Conservation (phyloP, 2,888 invertebrate genomes). For the Mythimna loreyi region DNA sequence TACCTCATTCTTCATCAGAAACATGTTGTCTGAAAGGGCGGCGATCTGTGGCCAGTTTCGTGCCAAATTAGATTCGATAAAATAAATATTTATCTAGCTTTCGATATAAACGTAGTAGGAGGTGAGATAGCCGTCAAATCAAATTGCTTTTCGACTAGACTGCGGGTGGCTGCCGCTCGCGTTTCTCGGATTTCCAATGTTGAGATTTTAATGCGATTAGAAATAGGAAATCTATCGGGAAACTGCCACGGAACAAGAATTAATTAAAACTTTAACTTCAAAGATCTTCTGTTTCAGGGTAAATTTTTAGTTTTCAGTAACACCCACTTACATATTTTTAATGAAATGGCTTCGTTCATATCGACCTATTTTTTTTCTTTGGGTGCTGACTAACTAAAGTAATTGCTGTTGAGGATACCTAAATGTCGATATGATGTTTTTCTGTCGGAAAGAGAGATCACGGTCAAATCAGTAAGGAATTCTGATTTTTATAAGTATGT, state of each 20-base stretch:
- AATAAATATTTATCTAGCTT: conserved; percentile 90
- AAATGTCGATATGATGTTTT: conserved; percentile 1
- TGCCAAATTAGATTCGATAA: conserved; percentile 90
- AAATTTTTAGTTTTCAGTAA: conserved; percentile 22
- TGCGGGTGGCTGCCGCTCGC: conserved; percentile 82
- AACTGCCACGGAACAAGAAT: conserved; percentile 50
- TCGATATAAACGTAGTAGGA: conserved; percentile 90
- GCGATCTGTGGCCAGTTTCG: conserved; percentile 79
- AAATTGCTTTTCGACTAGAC: conserved; percentile 86
- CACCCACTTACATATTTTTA: conserved; percentile 15
- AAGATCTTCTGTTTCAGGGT: conserved; percentile 39
- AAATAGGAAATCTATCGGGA: conserved; percentile 64
- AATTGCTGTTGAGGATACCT: conserved; percentile 15
- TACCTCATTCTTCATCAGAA: conserved; percentile 49
- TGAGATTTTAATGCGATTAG: conserved; percentile 70
- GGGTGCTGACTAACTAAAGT: conserved; percentile 7
- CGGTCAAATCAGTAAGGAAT: not conserved
- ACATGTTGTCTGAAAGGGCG: conserved; percentile 70
- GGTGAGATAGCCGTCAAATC: conserved; percentile 89
- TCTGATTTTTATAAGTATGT: too few relatives aligned
- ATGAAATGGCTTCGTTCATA: conserved; percentile 6
- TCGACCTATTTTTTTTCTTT: conserved; percentile 7
- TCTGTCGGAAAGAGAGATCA: conserved; percentile 9
- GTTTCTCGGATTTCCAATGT: conserved; percentile 80
- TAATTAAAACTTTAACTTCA: conserved; percentile 51